Conservation (phyloP, 1,140 invertebrate species). For the Paralvinella palmiformis region DNA sequence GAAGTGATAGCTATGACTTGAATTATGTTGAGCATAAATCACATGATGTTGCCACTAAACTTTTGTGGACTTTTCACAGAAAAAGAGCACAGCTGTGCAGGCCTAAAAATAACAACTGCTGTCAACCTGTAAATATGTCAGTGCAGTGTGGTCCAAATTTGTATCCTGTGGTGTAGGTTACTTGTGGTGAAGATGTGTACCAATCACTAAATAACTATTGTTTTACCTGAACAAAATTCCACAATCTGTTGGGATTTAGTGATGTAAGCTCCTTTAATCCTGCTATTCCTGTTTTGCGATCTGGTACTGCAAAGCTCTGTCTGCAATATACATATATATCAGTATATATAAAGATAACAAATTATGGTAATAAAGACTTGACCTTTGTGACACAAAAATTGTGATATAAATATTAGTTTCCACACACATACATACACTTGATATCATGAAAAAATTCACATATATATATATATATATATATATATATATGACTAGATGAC, state of each 20-base stretch:
- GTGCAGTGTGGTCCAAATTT: no score
- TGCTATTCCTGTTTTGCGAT: slow-evolving; percentile 58
- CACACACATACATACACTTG: not conserved
- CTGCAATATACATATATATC: not conserved
- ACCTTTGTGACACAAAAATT: not conserved
- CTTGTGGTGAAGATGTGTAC: no score
- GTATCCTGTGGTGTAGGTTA: no score
- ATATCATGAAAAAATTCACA: not conserved
- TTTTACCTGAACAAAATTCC: slow-evolving; percentile 67
- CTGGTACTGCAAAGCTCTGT: slow-evolving; percentile 34
- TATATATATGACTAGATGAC: not conserved
- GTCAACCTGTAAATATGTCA: no score
- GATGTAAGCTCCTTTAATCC: slow-evolving; percentile 67
- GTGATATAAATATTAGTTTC: not conserved
- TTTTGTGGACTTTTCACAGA: no score
- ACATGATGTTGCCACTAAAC: no score
- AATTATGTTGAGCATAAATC: no score
- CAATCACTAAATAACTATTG: no score
- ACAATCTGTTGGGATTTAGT: slow-evolving; percentile 63
- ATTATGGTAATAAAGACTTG: not conserved
- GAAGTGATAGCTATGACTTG: no score
- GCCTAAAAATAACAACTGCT: no score
- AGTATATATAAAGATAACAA: not conserved
- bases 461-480: not conserved
- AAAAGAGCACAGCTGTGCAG: no score